Percentiles rank a stretch among this genome's conserved stretches.
Evolutionary conservation across 2,888 invertebrate species (phyloP).

Genomic region (Gymnoscelis rufifasciata): DNA sequence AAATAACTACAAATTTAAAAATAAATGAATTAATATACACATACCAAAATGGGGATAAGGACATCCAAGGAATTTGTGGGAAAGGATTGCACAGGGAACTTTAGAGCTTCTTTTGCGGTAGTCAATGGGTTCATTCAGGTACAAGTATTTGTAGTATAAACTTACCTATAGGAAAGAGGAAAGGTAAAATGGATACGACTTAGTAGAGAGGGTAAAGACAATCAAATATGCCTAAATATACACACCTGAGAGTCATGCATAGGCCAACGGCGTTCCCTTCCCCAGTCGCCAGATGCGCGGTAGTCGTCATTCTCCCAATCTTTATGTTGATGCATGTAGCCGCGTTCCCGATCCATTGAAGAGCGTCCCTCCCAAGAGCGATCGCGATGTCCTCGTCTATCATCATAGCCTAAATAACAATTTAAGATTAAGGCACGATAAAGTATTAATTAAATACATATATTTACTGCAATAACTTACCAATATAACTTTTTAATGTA

Average conservation of each 20-base stretch:
- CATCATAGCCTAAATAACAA: slow-evolving; percentile 77
- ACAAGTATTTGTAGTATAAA: slow-evolving; percentile 55
- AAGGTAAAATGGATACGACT: slow-evolving; percentile 21
- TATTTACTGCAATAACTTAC: too few relatives aligned
- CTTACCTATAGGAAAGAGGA: slow-evolving; percentile 57
- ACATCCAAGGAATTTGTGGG: slow-evolving; percentile 75
- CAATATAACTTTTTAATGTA: too few relatives aligned
- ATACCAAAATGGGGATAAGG: slow-evolving; percentile 72
- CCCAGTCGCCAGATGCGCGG: slow-evolving; percentile 73
- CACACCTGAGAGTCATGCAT: slow-evolving; percentile 69
- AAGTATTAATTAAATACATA: too few relatives aligned
- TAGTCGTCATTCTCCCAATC: slow-evolving; percentile 79
- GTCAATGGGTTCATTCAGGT: slow-evolving; percentile 67
- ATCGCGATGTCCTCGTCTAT: slow-evolving; percentile 71
- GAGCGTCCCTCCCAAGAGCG: slow-evolving; percentile 79
- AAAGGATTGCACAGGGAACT: slow-evolving; percentile 65
- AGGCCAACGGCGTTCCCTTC: slow-evolving; percentile 70
- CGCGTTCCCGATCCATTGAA: slow-evolving; percentile 68
- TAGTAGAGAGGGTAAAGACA: slow-evolving; percentile 1
- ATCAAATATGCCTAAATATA: slow-evolving; percentile 10
- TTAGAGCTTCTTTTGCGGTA: slow-evolving; percentile 58
- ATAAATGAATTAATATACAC: slow-evolving; percentile 35
- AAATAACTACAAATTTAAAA: neutral
- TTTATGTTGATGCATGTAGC: slow-evolving; percentile 70
- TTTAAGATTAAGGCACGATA: too few relatives aligned